phyloP scores from a whole-genome alignment of 1,140 invertebrate genomes.

The Eulimnadia texana region DNA sequence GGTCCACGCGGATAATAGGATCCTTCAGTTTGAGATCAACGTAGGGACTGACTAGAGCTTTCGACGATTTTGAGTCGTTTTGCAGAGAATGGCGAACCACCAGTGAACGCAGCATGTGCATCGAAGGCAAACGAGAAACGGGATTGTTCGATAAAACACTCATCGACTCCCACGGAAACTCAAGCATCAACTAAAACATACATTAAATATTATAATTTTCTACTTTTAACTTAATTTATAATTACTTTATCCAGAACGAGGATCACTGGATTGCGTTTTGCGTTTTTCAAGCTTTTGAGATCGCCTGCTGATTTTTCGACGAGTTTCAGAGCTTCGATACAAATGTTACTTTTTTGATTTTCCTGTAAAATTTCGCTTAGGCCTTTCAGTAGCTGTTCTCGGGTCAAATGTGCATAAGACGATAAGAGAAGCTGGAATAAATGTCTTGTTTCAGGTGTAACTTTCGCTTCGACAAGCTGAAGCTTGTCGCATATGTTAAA shows the following conservation, averaged over 20 bases:
- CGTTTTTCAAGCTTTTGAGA: slow-evolving; percentile 2
- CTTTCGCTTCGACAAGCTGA: not conserved
- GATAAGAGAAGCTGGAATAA: not conserved
- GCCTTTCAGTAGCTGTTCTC: not conserved
- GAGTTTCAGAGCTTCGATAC: not conserved
- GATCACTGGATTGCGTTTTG: slow-evolving; percentile 23
- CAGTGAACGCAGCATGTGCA: slow-evolving; percentile 48
- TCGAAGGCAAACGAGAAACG: slow-evolving; percentile 53
- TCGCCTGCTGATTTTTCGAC: not conserved
- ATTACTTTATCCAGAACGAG: slow-evolving; percentile 27
- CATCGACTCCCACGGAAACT: slow-evolving; percentile 57
- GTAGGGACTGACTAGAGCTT: slow-evolving; percentile 8
- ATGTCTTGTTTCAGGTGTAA: not conserved
- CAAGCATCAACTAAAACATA: slow-evolving; percentile 45
- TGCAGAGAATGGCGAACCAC: slow-evolving; percentile 28
- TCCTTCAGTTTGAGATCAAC: slow-evolving; percentile 35
- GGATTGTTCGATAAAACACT: slow-evolving; percentile 43
- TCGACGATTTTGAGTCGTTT: too few species aligned
- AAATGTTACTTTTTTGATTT: not conserved
- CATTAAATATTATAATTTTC: slow-evolving; percentile 4
- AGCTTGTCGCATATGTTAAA: not conserved
- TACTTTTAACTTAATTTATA: not conserved
- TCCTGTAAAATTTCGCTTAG: not conserved
- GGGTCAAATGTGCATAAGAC: not conserved
- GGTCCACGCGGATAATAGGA: slow-evolving; percentile 37